These are phyloP conservation scores for Venustaconcha ellipsiformis DNA, from an alignment of 1,140 invertebrate species.

Conservation along the genomic window DNA sequence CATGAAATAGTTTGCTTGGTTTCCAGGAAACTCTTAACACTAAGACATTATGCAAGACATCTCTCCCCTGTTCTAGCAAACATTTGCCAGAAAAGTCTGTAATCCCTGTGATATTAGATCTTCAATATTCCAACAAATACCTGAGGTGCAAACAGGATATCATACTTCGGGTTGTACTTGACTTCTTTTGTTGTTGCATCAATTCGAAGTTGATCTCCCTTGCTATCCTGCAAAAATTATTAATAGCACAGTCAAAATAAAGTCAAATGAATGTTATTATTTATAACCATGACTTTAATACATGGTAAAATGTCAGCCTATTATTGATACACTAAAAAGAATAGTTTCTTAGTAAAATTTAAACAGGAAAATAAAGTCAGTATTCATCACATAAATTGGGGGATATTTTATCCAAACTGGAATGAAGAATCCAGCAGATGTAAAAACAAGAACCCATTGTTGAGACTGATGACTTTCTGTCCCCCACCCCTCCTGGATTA, in stretches of 20 bases:
- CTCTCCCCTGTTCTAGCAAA: background rate
- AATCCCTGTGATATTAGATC: background rate
- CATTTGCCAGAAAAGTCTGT: background rate
- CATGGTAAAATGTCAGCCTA: background rate
- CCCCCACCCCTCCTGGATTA: no score
- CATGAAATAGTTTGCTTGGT: no score
- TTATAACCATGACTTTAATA: background rate
- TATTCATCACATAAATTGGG: no score
- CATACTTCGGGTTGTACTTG: constrained; percentile 92
- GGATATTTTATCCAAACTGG: no score
- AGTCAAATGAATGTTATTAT: background rate
- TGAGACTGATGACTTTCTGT: no score
- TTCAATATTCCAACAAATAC: constrained; percentile 52
- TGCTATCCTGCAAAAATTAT: constrained; percentile 41
- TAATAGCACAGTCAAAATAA: background rate
- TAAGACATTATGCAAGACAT: background rate
- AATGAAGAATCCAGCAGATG: no score
- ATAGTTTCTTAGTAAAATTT: background rate
- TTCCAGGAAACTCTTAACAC: background rate
- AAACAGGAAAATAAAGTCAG: background rate
- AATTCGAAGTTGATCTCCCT: constrained; percentile 37
- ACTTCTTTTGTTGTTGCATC: constrained; percentile 75
- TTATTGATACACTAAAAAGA: no score
- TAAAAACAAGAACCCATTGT: no score
- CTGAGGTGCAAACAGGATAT: constrained; percentile 93